A percentile compares a stretch with the other conserved stretches of the same genome.
phyloP scores from a whole-genome alignment of 1,140 invertebrate genomes.

The Theocolax elegans region DNA sequence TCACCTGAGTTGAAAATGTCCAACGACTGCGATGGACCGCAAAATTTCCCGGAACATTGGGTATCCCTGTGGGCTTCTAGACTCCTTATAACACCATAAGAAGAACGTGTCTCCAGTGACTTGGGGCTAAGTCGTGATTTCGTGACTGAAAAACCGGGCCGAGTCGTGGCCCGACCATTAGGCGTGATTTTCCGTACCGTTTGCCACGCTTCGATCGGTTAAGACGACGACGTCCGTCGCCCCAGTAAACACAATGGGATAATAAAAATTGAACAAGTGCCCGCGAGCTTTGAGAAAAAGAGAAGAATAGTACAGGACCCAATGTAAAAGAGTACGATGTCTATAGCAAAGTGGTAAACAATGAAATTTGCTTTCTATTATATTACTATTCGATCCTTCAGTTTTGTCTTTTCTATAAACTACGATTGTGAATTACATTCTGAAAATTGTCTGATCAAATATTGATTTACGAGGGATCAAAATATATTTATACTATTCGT shows the following conservation, averaged over 20 bases:
- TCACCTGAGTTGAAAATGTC: not conserved
- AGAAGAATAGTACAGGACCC: not conserved
- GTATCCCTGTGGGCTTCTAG: not conserved
- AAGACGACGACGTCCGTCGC: not conserved
- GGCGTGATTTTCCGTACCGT: constrained; percentile 7
- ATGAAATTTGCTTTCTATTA: constrained; percentile 17
- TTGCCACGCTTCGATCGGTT: constrained; percentile 3
- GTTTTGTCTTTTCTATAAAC: too few species aligned
- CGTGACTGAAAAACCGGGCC: constrained; percentile 18
- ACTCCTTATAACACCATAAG: too few species aligned
- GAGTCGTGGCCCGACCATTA: constrained; percentile 24
- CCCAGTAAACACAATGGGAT: not conserved
- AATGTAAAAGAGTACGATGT: too few species aligned
- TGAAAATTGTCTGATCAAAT: too few species aligned
- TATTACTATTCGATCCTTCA: not conserved
- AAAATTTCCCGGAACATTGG: constrained; percentile 3
- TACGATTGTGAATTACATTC: too few species aligned
- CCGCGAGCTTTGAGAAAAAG: not conserved
- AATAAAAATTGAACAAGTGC: not conserved
- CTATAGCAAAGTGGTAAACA: not conserved
- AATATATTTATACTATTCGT: too few species aligned
- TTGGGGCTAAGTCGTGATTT: constrained; percentile 26
- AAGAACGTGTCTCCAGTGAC: too few species aligned
- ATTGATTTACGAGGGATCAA: too few species aligned
- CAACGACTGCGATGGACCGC: not conserved